Percentiles rank a stretch among this genome's conserved stretches.
These are phyloP conservation scores for Sciurus carolinensis DNA, from an alignment of 2,797 vertebrate genomes.

Conservation along the genomic window DNA sequence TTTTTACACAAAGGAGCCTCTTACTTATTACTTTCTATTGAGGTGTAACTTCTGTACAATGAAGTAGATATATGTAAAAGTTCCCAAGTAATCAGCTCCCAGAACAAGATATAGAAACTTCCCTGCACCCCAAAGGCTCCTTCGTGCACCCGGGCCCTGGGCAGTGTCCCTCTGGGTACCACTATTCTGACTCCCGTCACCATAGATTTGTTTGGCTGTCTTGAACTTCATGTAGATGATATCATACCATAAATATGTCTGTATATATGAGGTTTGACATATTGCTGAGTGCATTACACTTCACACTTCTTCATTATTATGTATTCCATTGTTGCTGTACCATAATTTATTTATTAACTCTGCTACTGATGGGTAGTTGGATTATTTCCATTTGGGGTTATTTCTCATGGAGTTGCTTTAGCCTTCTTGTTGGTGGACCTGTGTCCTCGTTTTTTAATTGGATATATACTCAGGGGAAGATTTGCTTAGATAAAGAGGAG, in stretches of 20 bases:
- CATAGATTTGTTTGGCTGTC: not conserved
- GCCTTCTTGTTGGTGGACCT: not conserved
- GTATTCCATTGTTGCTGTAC: not conserved
- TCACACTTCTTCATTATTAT: not conserved
- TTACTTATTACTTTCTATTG: not conserved
- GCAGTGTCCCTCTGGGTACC: not conserved
- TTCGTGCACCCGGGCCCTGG: not conserved
- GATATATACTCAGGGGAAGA: not conserved
- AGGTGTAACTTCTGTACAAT: not conserved
- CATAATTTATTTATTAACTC: not conserved
- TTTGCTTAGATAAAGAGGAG: not conserved
- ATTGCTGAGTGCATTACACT: not conserved
- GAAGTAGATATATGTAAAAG: not conserved
- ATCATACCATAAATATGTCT: too few species aligned
- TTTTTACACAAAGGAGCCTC: not conserved
- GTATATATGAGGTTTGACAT: not conserved
- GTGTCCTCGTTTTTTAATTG: not conserved
- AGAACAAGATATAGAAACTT: not conserved
- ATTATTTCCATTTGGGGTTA: not conserved
- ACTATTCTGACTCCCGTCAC: not conserved
- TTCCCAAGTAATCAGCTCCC: not conserved
- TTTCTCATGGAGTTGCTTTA: not conserved
- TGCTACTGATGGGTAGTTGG: not conserved
- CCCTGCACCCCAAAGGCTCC: not conserved
- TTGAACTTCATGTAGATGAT: not conserved